phyloP scores from a whole-genome alignment of 2,888 invertebrate genomes.

The Eustalomyia histrio region DNA sequence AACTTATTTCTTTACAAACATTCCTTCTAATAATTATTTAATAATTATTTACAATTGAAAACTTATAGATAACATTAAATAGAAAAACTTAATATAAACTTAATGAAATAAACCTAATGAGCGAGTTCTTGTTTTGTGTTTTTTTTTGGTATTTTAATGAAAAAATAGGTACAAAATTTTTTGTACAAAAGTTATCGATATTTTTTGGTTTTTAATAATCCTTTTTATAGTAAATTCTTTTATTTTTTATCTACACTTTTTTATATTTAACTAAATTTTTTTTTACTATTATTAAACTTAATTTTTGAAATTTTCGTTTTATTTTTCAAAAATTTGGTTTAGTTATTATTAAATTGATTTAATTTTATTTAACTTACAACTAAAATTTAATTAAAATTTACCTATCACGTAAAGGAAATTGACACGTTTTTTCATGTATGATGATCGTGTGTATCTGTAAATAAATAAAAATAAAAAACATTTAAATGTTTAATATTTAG shows the following conservation, averaged over 20 bases:
- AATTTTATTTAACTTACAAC: constrained; percentile 39
- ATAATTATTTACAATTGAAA: constrained; percentile 13
- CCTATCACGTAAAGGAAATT: constrained; percentile 80
- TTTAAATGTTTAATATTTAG: constrained; percentile 14
- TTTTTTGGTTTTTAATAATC: constrained; percentile 9
- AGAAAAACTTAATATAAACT: constrained; percentile 40
- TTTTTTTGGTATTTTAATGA: constrained; percentile 8
- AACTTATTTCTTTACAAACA: not conserved
- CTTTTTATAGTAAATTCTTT: constrained; percentile 16
- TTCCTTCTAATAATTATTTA: not conserved
- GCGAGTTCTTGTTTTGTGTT: constrained; percentile 1
- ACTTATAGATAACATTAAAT: not conserved
- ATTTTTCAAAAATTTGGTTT: constrained; percentile 16
- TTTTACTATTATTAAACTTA: not conserved
- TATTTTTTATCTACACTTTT: constrained; percentile 37
- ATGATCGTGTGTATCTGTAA: constrained; percentile 87
- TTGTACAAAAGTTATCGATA: constrained; percentile 59
- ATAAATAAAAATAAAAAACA: constrained; percentile 14
- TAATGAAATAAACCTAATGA: constrained; percentile 16
- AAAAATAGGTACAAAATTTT: constrained; percentile 61
- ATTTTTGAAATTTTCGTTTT: constrained; percentile 25
- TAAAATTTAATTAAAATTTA: constrained; percentile 74
- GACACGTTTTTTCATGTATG: constrained; percentile 83
- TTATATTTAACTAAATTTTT: constrained; percentile 33
- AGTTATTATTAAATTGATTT: not conserved